These are phyloP conservation scores for Agrilus biguttatus DNA, from an alignment of 2,888 invertebrate genomes.

Conservation along the genomic window DNA sequence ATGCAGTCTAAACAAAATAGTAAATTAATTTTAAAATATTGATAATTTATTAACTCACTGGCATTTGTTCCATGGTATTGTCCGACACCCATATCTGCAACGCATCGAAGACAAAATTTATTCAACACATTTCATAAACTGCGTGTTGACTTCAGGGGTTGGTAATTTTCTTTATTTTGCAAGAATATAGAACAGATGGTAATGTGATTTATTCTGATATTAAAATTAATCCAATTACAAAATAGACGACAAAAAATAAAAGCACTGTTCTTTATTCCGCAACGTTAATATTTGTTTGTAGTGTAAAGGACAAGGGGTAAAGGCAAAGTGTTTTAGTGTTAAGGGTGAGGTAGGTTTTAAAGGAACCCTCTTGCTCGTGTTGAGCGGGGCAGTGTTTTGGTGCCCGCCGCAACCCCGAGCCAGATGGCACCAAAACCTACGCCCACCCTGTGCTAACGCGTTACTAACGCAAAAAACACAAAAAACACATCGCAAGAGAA, in stretches of 20 bases:
- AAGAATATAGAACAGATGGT: too few relatives aligned
- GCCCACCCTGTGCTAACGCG: conserved; percentile 28
- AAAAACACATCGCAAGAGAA: conserved; percentile 33
- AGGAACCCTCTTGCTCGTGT: conserved; percentile 35
- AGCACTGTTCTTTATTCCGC: too few relatives aligned
- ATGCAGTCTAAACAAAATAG: background rate
- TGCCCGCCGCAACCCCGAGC: conserved; percentile 34
- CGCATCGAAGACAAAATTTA: background rate
- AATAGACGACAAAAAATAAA: too few relatives aligned
- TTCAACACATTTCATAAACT: background rate
- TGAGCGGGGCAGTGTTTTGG: conserved; percentile 35
- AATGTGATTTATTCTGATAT: too few relatives aligned
- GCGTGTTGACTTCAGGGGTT: too few relatives aligned
- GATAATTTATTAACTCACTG: conserved; percentile 46
- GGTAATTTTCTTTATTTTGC: too few relatives aligned
- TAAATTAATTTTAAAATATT: background rate
- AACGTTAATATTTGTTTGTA: too few relatives aligned
- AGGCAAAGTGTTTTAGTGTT: conserved; percentile 1
- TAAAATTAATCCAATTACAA: too few relatives aligned
- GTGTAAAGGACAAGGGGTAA: too few relatives aligned
- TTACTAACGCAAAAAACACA: conserved; percentile 29
- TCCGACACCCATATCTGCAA: conserved; percentile 67
- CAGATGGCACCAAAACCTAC: conserved; percentile 44
- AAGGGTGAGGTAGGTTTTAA: conserved; percentile 21
- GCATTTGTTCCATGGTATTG: conserved; percentile 59